phyloP scores from a whole-genome alignment of 2,797 vertebrate genomes.

The Momotus momota region DNA sequence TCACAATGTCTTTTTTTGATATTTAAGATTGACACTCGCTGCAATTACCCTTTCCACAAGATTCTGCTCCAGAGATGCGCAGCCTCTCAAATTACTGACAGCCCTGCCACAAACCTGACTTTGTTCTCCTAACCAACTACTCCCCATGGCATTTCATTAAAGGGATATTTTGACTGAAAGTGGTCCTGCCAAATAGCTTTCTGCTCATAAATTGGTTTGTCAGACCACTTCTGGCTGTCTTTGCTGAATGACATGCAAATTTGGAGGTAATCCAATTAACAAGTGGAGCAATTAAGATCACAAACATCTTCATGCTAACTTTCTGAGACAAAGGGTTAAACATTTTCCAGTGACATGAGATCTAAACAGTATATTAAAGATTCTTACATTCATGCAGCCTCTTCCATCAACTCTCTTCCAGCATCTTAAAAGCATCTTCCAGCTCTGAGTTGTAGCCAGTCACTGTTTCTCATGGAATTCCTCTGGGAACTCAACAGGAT shows the following conservation, averaged over 20 bases:
- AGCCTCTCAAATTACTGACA: slow-evolving; percentile 76
- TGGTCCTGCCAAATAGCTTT: slow-evolving; percentile 64
- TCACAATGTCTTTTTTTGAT: slow-evolving; percentile 67
- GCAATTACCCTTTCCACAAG: slow-evolving; percentile 76
- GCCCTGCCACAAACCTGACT: slow-evolving; percentile 73
- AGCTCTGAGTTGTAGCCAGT: not conserved
- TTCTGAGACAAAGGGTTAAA: slow-evolving; percentile 19
- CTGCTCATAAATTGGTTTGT: slow-evolving; percentile 65
- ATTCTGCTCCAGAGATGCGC: slow-evolving; percentile 62
- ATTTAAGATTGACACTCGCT: slow-evolving; percentile 66
- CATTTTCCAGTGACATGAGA: not conserved
- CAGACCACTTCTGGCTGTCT: slow-evolving; percentile 39
- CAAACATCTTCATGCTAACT: not conserved
- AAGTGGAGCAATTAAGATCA: slow-evolving; percentile 26
- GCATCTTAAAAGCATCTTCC: not conserved
- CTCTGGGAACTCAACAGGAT: not conserved
- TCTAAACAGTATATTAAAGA: not conserved
- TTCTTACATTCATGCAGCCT: not conserved
- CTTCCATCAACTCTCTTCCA: not conserved
- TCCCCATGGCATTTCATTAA: slow-evolving; percentile 75
- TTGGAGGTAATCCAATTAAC: slow-evolving; percentile 46
- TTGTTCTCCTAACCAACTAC: slow-evolving; percentile 76
- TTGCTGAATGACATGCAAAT: slow-evolving; percentile 37
- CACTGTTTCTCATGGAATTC: not conserved
- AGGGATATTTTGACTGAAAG: slow-evolving; percentile 70